These are phyloP conservation scores for Choreutis nemorana DNA, from an alignment of 2,888 invertebrate species.

Conservation along the genomic window DNA sequence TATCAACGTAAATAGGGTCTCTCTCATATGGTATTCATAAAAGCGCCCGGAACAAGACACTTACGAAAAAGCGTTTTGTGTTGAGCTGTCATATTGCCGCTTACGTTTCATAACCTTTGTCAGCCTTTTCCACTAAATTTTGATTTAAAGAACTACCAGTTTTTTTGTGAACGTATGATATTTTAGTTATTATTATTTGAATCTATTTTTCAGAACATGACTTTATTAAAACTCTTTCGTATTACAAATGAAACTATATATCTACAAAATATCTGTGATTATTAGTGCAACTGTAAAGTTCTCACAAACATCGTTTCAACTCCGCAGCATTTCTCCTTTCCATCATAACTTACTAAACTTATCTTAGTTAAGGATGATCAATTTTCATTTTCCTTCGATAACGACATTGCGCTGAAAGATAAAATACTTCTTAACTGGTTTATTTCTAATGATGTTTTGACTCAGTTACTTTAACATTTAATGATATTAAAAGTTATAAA, in stretches of 20 bases:
- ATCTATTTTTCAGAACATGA: not conserved
- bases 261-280: too few relatives aligned
- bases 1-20: constrained; percentile 39
- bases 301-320: too few relatives aligned
- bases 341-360: constrained; percentile 57
- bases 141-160: not conserved
- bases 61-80: constrained; percentile 26
- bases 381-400: constrained; percentile 58
- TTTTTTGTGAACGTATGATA: not conserved
- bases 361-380: constrained; percentile 58
- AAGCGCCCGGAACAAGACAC: constrained; percentile 28
- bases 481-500: too few relatives aligned
- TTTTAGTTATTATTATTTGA: not conserved
- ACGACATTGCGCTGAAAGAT: too few relatives aligned
- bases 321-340: constrained; percentile 40
- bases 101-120: constrained; percentile 6
- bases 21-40: constrained; percentile 52
- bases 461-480: too few relatives aligned
- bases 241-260: too few relatives aligned
- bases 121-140: constrained; percentile 5
- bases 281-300: too few relatives aligned
- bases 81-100: constrained; percentile 17
- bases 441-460: too few relatives aligned
- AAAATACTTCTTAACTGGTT: too few relatives aligned
- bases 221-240: too few relatives aligned